Conservation (phyloP, 2,797 vertebrate species). For the Mormyrops boulengeri region DNA sequence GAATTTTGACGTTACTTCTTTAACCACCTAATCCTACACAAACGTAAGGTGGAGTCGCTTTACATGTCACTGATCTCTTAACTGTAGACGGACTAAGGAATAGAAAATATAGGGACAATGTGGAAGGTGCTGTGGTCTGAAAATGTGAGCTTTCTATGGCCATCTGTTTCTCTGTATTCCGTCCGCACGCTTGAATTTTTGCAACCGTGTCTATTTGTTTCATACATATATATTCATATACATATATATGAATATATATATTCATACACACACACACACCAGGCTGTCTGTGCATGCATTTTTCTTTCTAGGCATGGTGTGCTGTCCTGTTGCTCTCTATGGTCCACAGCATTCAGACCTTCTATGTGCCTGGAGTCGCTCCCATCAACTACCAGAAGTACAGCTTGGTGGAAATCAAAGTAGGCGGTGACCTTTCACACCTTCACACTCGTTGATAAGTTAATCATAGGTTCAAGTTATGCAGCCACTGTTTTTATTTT, state of each 20-base stretch:
- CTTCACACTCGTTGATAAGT: neutral
- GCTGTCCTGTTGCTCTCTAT: neutral
- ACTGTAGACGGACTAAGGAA: neutral
- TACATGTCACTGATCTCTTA: neutral
- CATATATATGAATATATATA: neutral
- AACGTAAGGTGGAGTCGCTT: neutral
- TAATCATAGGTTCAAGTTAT: neutral
- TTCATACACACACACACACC: neutral
- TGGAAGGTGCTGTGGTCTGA: neutral
- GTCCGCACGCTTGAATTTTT: neutral
- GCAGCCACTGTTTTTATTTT: neutral
- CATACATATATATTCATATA: neutral
- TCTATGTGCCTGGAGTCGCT: conserved; percentile 93
- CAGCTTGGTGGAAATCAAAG: conserved; percentile 87
- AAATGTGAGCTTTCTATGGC: neutral
- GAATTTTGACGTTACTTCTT: neutral
- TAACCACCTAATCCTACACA: neutral
- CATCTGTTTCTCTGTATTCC: neutral
- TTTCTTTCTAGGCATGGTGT: neutral
- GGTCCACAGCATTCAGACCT: conserved; percentile 44
- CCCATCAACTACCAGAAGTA: conserved; percentile 85
- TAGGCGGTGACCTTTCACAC: conserved; percentile 33
- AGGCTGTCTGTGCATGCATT: neutral
- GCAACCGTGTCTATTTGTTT: neutral
- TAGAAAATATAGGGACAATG: neutral